These are phyloP conservation scores for Syrphus vitripennis DNA, from an alignment of 2,888 invertebrate species.

Conservation along the genomic window DNA sequence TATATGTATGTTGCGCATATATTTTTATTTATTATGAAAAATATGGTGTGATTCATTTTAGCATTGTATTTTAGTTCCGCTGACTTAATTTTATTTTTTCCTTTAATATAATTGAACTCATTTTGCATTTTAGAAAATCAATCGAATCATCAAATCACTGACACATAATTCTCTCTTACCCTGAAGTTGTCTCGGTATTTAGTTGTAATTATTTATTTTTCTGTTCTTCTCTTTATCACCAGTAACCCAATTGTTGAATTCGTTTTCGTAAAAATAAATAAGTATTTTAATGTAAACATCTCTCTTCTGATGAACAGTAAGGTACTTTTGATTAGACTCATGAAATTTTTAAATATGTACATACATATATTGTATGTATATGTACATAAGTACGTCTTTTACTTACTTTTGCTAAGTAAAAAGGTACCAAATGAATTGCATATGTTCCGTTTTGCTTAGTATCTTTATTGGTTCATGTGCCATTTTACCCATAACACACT, in stretches of 20 bases:
- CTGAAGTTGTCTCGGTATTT: background rate
- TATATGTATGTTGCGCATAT: background rate
- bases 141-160: background rate
- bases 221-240: background rate
- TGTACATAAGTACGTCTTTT: too few species aligned
- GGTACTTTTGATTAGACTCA: background rate
- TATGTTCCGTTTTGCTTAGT: too few species aligned
- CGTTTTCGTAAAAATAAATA: background rate
- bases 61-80: conserved; percentile 8
- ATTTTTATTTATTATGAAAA: background rate
- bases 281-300: background rate
- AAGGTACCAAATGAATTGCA: too few species aligned
- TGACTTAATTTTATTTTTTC: conserved; percentile 1
- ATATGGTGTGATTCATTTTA: background rate
- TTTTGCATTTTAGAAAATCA: background rate
- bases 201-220: background rate
- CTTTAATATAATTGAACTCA: background rate
- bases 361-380: too few species aligned
- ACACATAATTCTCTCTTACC: background rate
- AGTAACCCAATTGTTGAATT: background rate
- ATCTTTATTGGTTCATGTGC: too few species aligned
- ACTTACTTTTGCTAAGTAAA: too few species aligned
- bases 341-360: background rate
- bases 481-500: too few species aligned
- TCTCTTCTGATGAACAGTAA: background rate